These are phyloP conservation scores for Phyllotis vaccarum DNA, from an alignment of 2,797 vertebrate species.

Conservation along the genomic window DNA sequence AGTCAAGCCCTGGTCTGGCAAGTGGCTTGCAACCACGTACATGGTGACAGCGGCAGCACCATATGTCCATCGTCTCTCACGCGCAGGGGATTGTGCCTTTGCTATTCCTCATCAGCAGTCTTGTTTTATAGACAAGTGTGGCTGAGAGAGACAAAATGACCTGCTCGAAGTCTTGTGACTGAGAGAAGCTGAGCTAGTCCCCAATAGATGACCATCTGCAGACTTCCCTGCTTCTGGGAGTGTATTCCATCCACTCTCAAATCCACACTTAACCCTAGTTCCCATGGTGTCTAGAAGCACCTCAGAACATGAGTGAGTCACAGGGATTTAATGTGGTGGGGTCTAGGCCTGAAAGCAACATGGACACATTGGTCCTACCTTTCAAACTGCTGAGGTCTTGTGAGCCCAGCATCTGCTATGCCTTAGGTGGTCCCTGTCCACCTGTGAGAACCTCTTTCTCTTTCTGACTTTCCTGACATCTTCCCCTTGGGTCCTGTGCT, in stretches of 20 bases:
- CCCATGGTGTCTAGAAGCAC: neutral
- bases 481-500: neutral
- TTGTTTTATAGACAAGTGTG: neutral
- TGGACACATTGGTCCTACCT: neutral
- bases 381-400: neutral
- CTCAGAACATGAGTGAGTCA: neutral
- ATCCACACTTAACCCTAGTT: neutral
- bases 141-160: neutral
- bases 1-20: neutral
- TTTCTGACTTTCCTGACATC: neutral
- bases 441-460: neutral
- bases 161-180: neutral
- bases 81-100: neutral
- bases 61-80: neutral
- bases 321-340: rapidly evolving
- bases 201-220: neutral
- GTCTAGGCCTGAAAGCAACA: neutral
- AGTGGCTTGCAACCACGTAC: neutral
- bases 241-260: neutral
- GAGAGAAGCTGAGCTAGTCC: neutral
- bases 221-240: rapidly evolving
- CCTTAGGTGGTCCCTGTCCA: neutral
- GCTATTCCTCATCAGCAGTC: neutral
- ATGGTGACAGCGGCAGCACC: neutral
- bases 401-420: neutral